These are phyloP conservation scores for Esperia sulphurella DNA, from an alignment of 2,888 invertebrate genomes.

Conservation along the genomic window DNA sequence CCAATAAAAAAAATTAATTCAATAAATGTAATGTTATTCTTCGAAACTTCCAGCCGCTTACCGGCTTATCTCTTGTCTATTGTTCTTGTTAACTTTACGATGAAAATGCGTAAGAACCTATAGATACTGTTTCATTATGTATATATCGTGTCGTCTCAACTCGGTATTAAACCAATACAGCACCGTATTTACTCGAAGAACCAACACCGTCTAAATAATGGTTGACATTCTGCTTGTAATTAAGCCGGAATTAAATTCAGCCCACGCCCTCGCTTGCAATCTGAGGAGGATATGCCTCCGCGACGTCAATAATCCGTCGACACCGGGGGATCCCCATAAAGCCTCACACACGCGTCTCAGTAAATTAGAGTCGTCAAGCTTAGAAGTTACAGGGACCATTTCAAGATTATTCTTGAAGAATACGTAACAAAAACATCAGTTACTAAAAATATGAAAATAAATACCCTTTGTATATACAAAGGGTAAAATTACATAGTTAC, in stretches of 20 bases:
- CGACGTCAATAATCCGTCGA: conserved; percentile 34
- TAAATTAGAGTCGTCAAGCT: conserved; percentile 17
- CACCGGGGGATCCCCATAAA: conserved; percentile 18
- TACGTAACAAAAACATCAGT: no score
- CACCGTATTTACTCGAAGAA: background rate
- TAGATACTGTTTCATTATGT: no score
- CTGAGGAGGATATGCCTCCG: conserved; percentile 24
- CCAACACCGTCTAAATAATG: conserved; percentile 15
- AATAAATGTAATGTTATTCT: background rate
- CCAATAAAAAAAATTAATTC: no score
- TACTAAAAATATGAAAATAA: no score
- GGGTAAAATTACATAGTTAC: no score
- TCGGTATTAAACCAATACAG: conserved; percentile 1
- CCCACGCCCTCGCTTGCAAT: conserved; percentile 23
- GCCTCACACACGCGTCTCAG: conserved; percentile 10
- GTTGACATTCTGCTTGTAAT: conserved; percentile 22
- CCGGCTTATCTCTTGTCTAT: no score
- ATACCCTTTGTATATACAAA: no score
- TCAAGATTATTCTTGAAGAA: no score
- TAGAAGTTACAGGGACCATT: background rate
- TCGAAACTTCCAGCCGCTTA: background rate
- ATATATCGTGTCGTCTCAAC: background rate
- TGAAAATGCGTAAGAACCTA: no score
- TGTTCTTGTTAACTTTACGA: no score
- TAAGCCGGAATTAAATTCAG: conserved; percentile 32